Conservation (phyloP, 2,797 vertebrate genomes). For the Myotis planiceps region DNA sequence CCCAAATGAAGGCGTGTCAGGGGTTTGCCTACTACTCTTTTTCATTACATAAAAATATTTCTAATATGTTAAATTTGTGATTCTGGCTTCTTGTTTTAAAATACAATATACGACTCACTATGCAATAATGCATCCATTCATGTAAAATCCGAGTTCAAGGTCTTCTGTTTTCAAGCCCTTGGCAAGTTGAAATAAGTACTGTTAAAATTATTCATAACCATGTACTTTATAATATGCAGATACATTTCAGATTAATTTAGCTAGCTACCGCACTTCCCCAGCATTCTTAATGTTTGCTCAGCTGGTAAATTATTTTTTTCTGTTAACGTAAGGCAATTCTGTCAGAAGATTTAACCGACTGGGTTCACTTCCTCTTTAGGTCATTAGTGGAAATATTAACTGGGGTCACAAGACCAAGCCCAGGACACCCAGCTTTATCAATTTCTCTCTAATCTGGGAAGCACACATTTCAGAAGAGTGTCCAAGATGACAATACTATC, state of each 20-base stretch:
- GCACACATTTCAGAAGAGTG: neutral
- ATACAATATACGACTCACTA: neutral
- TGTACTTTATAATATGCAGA: neutral
- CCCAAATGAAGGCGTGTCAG: neutral
- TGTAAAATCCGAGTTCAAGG: neutral
- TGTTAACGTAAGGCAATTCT: conserved; percentile 75
- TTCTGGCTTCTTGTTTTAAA: conserved; percentile 41
- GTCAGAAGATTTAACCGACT: conserved; percentile 70
- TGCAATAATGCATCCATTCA: neutral
- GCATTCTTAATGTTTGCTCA: conserved; percentile 61
- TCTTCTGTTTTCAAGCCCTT: conserved; percentile 22
- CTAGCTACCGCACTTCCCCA: neutral
- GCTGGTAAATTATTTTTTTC: conserved; percentile 46
- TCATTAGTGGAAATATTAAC: conserved; percentile 65
- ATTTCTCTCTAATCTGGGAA: conserved; percentile 42
- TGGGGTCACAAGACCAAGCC: conserved; percentile 41
- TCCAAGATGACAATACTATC: neutral
- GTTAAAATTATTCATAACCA: conserved; percentile 18
- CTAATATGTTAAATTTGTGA: neutral
- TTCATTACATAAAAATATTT: neutral
- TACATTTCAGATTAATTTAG: neutral
- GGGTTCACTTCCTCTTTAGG: conserved; percentile 72
- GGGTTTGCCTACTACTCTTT: neutral
- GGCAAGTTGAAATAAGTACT: conserved; percentile 17
- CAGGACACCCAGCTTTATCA: neutral